Evolutionary conservation across 2,888 invertebrate genomes (phyloP).

Genomic region (Eretmocerus hayati): DNA sequence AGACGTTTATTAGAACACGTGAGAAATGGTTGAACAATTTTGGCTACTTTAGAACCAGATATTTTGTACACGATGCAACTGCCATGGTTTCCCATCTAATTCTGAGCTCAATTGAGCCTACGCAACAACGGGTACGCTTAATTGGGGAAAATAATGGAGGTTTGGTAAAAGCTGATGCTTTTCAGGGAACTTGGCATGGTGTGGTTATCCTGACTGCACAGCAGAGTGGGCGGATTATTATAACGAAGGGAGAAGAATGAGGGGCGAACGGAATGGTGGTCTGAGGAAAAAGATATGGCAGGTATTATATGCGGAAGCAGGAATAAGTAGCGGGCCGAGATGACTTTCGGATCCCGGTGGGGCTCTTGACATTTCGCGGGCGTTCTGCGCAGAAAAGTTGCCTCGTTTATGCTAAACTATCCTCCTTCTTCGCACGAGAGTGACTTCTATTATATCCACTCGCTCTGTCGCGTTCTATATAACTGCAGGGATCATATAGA

Average conservation of each 20-base stretch:
- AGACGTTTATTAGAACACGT: too few relatives aligned
- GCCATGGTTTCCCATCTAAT: too few relatives aligned
- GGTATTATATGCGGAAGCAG: constrained; percentile 24
- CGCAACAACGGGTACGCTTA: too few relatives aligned
- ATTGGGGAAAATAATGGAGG: too few relatives aligned
- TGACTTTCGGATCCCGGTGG: constrained; percentile 27
- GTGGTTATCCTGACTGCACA: not conserved
- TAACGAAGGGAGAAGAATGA: constrained; percentile 4
- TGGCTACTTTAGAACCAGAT: too few relatives aligned
- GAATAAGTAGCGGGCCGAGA: constrained; percentile 22
- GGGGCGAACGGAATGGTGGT: constrained; percentile 1
- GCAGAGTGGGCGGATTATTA: not conserved
- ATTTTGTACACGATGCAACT: too few relatives aligned
- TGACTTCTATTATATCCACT: not conserved
- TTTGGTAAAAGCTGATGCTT: not conserved
- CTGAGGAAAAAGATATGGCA: constrained; percentile 2
- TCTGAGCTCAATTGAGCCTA: too few relatives aligned
- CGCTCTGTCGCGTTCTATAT: too few relatives aligned
- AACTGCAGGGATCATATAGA: too few relatives aligned
- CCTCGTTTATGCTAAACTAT: constrained; percentile 38
- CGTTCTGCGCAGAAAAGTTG: constrained; percentile 30
- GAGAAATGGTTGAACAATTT: too few relatives aligned
- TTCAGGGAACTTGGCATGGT: not conserved
- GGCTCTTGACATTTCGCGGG: constrained; percentile 22
- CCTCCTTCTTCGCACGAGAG: constrained; percentile 10